phyloP scores from a whole-genome alignment of 2,888 invertebrate genomes.

The Tortrix viridana region DNA sequence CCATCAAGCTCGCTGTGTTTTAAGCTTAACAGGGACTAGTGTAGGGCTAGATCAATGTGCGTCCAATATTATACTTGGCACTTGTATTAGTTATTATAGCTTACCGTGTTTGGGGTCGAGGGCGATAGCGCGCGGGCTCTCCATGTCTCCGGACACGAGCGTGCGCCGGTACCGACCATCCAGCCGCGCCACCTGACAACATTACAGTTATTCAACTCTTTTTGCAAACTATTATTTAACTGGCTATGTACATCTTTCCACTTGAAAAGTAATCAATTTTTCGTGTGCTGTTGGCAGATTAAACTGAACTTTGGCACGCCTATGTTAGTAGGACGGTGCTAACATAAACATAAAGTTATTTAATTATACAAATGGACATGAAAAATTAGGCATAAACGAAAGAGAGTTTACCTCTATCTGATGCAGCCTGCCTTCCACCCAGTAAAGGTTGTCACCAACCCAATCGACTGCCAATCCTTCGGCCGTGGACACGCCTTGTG shows the following conservation, averaged over 20 bases:
- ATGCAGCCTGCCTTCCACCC: slow-evolving; percentile 93
- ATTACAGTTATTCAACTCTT: not conserved
- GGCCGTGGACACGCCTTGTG: slow-evolving; percentile 92
- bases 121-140: slow-evolving; percentile 92
- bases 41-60: too few species aligned
- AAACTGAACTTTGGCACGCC: too few species aligned
- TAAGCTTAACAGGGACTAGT: too few species aligned
- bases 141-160: slow-evolving; percentile 91
- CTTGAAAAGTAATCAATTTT: too few species aligned
- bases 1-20: too few species aligned
- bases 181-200: slow-evolving; percentile 62
- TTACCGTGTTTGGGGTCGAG: slow-evolving; percentile 90
- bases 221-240: too few species aligned
- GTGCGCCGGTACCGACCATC: slow-evolving; percentile 90
- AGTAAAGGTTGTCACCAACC: slow-evolving; percentile 93
- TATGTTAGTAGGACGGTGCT: too few species aligned
- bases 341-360: too few species aligned
- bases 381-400: not conserved
- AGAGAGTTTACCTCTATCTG: slow-evolving; percentile 88
- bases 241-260: too few species aligned
- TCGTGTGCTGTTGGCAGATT: too few species aligned
- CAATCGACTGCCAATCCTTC: slow-evolving; percentile 96
- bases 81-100: slow-evolving; percentile 37
- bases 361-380: too few species aligned
- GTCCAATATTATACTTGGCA: too few species aligned